Evolutionary conservation across 2,888 invertebrate species (phyloP), one percentile per base, ranked within the genome.

Genomic region (Mythimna vitellina): DNA sequence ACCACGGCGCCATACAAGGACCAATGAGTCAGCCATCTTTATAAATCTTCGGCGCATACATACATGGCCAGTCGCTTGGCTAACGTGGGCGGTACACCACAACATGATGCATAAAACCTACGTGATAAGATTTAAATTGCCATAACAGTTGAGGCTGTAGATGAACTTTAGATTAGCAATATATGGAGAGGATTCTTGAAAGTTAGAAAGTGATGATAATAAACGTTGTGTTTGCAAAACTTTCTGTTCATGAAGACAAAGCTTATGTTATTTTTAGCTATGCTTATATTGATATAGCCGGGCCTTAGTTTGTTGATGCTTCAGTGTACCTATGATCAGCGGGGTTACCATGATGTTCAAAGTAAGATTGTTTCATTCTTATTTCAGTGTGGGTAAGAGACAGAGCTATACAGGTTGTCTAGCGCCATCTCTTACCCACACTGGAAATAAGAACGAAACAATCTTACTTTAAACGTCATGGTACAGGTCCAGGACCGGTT

Each of bases 121-220:
- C 49, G 62, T 61, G 32, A 73, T 85, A 86, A 77, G 83, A 76
- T 53, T 69, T 73, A 83, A 74, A 73, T 70, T 86, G 63, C 65
- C 56, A 67, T 56, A 77, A 66, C 73, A 74, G 49, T 35, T n/a
- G 6, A 25, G 10, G 12, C 67, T 32, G 20, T n/a, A 57, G 60
- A 64, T 73, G 60, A 69, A 73, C 63, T 77, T 63, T 57, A 73
- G 60, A 76, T 77, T 84, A 68, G 75, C 67, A 58, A 70, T 73
- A 71, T 62, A 69, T 66, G 78, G 66, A 62, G 22, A 76, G 70
- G 71, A 72, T 70, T 65, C 71, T 73, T 73, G 86, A 85, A 82
- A 85, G 82, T 86, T 86, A 83, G 86, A 86, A 86, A 86, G 86
- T 78, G 17, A 25, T 53, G 51, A 62, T 78, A 71, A 72, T 64